These are phyloP conservation scores for Eristalis pertinax DNA, from an alignment of 2,888 invertebrate genomes.

Conservation along the genomic window DNA sequence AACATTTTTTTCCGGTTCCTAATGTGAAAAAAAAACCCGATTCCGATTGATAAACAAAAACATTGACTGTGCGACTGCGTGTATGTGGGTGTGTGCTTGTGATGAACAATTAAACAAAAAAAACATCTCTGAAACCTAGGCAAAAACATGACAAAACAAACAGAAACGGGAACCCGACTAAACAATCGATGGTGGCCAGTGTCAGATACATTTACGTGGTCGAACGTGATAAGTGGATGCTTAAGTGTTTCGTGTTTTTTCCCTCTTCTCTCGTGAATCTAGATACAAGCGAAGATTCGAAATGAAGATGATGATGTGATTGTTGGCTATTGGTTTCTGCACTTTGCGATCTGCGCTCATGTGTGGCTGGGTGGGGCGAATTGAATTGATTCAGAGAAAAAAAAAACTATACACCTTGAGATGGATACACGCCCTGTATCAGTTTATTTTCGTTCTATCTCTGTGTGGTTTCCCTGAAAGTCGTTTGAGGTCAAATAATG, in stretches of 20 bases:
- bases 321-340: not conserved
- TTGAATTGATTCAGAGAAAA: constrained; percentile 13
- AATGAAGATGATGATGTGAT: constrained; percentile 13
- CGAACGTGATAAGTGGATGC: constrained; percentile 14
- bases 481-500: constrained; percentile 21
- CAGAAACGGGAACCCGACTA: not conserved
- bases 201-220: constrained; percentile 16
- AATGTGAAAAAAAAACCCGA: constrained; percentile 11
- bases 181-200: constrained; percentile 6
- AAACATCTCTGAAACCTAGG: not conserved
- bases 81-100: not conserved
- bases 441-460: not conserved
- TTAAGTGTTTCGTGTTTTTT: not conserved
- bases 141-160: not conserved
- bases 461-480: not conserved
- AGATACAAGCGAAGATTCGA: constrained; percentile 7
- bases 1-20: constrained; percentile 16
- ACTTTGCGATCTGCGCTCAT: not conserved
- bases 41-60: constrained; percentile 46
- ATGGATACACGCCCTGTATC: not conserved
- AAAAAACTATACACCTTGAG: not conserved
- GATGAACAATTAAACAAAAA: constrained; percentile 38
- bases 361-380: not conserved
- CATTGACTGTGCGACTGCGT: not conserved
- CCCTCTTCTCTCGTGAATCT: not conserved